Percentiles rank a stretch among this genome's conserved stretches.
These are phyloP conservation scores for Sinella curviseta DNA, from an alignment of 1,140 invertebrate genomes.

Conservation along the genomic window DNA sequence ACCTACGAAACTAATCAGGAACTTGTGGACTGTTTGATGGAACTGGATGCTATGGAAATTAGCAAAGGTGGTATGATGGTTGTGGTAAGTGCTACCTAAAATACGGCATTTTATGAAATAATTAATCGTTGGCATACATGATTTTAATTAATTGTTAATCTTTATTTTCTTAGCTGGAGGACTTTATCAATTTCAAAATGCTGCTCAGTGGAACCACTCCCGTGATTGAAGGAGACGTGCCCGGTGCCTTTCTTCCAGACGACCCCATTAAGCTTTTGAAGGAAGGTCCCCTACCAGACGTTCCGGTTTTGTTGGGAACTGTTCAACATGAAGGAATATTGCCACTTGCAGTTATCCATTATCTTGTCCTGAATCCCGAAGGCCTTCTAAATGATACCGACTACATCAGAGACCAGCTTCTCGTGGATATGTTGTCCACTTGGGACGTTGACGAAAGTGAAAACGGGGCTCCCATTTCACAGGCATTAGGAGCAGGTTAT, in stretches of 20 bases:
- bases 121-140: background rate
- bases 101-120: background rate
- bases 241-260: conserved; percentile 1
- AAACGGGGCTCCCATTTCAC: conserved; percentile 1
- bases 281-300: background rate
- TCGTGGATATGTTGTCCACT: background rate
- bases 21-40: background rate
- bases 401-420: background rate
- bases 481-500: background rate
- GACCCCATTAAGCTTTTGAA: background rate
- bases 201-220: background rate
- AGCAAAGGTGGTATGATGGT: background rate
- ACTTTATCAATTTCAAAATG: background rate
- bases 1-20: background rate
- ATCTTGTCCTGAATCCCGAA: background rate
- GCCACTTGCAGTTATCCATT: background rate
- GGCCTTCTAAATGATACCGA: background rate
- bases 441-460: background rate
- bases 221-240: background rate
- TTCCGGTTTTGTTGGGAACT: background rate
- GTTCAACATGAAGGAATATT: conserved; percentile 13
- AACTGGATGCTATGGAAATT: too few species aligned
- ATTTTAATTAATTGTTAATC: too few species aligned
- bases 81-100: background rate
- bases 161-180: too few species aligned